phyloP scores from a whole-genome alignment of 1,140 invertebrate species.

The Brachionus rubens region DNA sequence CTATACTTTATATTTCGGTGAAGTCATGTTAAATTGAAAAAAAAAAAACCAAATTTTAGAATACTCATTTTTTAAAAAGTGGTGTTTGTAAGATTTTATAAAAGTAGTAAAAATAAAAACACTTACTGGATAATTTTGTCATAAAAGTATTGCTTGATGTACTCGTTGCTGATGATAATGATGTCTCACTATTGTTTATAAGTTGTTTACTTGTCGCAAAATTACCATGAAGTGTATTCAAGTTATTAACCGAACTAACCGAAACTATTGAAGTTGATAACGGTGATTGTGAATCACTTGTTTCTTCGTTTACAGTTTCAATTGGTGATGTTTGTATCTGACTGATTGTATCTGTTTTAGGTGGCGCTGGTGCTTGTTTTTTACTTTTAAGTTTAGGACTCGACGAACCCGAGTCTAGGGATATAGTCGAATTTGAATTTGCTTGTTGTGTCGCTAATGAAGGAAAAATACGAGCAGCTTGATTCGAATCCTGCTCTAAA shows the following conservation, averaged over 20 bases:
- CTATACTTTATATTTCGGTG: constrained; percentile 43
- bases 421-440: constrained; percentile 27
- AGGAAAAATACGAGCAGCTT: neutral
- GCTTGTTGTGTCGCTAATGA: constrained; percentile 1
- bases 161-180: constrained; percentile 1
- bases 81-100: neutral
- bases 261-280: constrained; percentile 25
- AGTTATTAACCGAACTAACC: neutral
- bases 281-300: neutral
- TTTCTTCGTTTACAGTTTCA: constrained; percentile 12
- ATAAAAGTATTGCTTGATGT: constrained; percentile 3
- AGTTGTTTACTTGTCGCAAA: constrained; percentile 11
- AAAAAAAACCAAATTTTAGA: neutral
- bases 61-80: neutral
- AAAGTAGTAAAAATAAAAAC: neutral
- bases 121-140: constrained; percentile 22
- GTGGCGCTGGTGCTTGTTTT: constrained; percentile 43
- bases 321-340: neutral
- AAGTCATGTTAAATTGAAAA: constrained; percentile 26
- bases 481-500: neutral
- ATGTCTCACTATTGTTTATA: constrained; percentile 16
- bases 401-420: constrained; percentile 15
- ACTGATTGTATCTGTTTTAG: neutral
- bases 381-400: constrained; percentile 41
- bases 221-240: neutral